These are phyloP conservation scores for Actenoides lindsayi DNA, from an alignment of 2,113 vertebrate species.

Conservation along the genomic window DNA sequence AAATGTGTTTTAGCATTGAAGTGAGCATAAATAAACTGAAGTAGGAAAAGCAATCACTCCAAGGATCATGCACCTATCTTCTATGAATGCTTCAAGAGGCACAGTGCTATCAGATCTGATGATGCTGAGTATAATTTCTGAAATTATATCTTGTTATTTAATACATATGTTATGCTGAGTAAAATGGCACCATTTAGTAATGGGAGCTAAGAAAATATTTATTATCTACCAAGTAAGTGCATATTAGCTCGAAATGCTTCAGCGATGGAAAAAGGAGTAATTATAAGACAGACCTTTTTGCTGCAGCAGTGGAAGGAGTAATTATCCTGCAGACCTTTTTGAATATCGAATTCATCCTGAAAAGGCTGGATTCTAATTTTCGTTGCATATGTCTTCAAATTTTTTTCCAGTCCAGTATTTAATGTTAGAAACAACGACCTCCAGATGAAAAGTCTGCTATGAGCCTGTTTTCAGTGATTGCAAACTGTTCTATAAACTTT, in stretches of 20 bases:
- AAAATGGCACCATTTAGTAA: constrained; percentile 44
- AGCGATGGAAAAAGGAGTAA: neutral
- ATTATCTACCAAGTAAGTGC: constrained; percentile 1
- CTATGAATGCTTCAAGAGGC: constrained; percentile 30
- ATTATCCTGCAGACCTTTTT: neutral
- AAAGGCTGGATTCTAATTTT: neutral
- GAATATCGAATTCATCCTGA: fast-evolving
- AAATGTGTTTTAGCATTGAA: neutral
- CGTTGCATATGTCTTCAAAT: fast-evolving
- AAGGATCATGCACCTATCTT: neutral
- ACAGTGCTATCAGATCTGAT: neutral
- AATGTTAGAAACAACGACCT: neutral
- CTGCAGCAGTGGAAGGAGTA: neutral
- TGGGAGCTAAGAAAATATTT: constrained; percentile 19
- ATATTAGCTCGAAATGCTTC: neutral
- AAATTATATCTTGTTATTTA: constrained; percentile 57
- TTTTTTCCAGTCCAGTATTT: neutral
- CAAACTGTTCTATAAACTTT: neutral
- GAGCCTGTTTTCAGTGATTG: neutral
- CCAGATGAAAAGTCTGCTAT: neutral
- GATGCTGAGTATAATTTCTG: neutral
- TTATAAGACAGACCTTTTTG: neutral
- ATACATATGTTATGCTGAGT: neutral
- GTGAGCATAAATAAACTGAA: neutral
- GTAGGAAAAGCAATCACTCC: neutral